Evolutionary conservation across 2,113 vertebrate genomes (phyloP).

Genomic region (Urocitellus parryii): DNA sequence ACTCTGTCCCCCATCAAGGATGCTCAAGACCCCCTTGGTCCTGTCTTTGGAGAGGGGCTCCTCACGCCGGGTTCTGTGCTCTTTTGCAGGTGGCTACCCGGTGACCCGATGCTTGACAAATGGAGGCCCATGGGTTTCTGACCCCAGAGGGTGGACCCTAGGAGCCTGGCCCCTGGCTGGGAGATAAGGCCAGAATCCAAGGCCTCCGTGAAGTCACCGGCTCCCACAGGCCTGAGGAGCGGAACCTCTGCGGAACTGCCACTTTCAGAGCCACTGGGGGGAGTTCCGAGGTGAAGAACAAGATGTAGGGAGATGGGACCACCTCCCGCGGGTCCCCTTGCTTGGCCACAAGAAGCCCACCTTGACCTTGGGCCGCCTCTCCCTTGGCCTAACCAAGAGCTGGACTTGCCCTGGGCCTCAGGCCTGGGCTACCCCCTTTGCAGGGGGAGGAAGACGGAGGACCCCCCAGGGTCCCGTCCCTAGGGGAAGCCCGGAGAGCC

Average conservation of each 20-base stretch:
- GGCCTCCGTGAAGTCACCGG: background rate
- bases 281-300: conserved; percentile 70
- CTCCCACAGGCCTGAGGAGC: fast-evolving
- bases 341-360: background rate
- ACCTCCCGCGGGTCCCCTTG: background rate
- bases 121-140: background rate
- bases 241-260: fast-evolving
- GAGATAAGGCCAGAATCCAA: background rate
- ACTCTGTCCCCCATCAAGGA: background rate
- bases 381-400: background rate
- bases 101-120: background rate
- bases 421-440: background rate
- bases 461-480: background rate
- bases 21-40: background rate
- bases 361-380: background rate
- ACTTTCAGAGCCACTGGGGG: conserved; percentile 48
- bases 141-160: background rate
- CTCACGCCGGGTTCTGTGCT: background rate
- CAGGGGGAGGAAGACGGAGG: background rate
- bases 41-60: background rate
- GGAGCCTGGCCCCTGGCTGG: background rate
- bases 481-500: background rate
- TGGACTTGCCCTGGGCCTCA: background rate
- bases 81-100: conserved; percentile 54
- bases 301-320: conserved; percentile 39